Percentiles rank a stretch among this genome's conserved stretches.
Evolutionary conservation across 2,797 vertebrate species (phyloP).

Genomic region (Vultur gryphus): DNA sequence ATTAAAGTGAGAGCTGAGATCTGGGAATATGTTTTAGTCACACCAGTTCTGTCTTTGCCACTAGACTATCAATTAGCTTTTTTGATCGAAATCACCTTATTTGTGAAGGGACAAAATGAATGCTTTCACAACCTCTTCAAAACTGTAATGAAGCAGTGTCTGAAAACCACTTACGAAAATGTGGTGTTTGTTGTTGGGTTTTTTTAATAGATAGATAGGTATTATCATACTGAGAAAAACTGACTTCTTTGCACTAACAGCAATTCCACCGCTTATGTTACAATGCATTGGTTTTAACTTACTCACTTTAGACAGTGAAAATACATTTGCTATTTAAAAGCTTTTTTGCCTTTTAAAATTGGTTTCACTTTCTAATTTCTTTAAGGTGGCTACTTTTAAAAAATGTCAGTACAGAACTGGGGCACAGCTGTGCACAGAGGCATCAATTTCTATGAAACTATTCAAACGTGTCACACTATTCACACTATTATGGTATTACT

Average conservation of each 20-base stretch:
- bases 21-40: neutral
- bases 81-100: neutral
- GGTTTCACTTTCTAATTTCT: neutral
- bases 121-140: neutral
- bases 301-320: neutral
- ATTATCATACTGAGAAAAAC: neutral
- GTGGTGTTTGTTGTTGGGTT: neutral
- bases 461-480: neutral
- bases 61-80: neutral
- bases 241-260: neutral
- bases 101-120: neutral
- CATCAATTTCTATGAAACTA: neutral
- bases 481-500: neutral
- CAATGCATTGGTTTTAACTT: neutral
- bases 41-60: neutral
- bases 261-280: fast-evolving
- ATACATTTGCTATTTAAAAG: neutral
- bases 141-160: neutral
- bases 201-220: neutral
- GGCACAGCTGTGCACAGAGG: neutral
- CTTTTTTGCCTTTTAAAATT: neutral
- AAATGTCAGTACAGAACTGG: neutral
- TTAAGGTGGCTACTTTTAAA: neutral
- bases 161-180: neutral
- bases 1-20: neutral